phyloP scores from a whole-genome alignment of 2,113 vertebrate genomes.

The Platichthys stellatus region DNA sequence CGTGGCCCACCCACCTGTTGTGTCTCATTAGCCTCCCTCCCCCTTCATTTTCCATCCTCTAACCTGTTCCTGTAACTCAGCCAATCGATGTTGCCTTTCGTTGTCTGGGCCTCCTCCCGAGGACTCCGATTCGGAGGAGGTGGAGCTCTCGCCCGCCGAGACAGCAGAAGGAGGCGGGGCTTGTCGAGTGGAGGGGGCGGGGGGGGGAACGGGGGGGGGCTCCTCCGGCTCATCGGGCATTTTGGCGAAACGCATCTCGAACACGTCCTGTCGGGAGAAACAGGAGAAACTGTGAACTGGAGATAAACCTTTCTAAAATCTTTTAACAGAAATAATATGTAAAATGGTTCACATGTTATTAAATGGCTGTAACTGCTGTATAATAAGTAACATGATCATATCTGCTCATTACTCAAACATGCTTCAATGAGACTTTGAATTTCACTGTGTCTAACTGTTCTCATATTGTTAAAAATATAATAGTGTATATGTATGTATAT shows the following conservation, averaged over 20 bases:
- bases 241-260: slow-evolving; percentile 96
- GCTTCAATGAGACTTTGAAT: too few species aligned
- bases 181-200: slow-evolving; percentile 82
- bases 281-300: neutral
- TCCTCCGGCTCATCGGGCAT: slow-evolving; percentile 94
- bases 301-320: neutral
- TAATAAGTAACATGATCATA: too few species aligned
- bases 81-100: slow-evolving; percentile 90
- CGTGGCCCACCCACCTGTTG: slow-evolving; percentile 50
- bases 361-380: too few species aligned
- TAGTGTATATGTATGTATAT: too few species aligned
- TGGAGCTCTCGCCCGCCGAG: slow-evolving; percentile 90
- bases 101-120: slow-evolving; percentile 90
- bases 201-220: slow-evolving; percentile 81
- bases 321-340: too few species aligned
- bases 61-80: slow-evolving; percentile 95
- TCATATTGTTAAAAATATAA: too few species aligned
- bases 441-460: too few species aligned
- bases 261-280: slow-evolving; percentile 85
- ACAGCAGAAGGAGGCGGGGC: slow-evolving; percentile 82
- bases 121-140: slow-evolving; percentile 90
- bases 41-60: slow-evolving; percentile 44
- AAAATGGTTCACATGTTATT: too few species aligned
- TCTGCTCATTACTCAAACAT: too few species aligned
- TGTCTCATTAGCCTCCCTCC: slow-evolving; percentile 56